Evolutionary conservation across 2,888 invertebrate genomes (phyloP), one percentile per base, ranked within the genome.

Genomic region (Mythimna albipuncta): DNA sequence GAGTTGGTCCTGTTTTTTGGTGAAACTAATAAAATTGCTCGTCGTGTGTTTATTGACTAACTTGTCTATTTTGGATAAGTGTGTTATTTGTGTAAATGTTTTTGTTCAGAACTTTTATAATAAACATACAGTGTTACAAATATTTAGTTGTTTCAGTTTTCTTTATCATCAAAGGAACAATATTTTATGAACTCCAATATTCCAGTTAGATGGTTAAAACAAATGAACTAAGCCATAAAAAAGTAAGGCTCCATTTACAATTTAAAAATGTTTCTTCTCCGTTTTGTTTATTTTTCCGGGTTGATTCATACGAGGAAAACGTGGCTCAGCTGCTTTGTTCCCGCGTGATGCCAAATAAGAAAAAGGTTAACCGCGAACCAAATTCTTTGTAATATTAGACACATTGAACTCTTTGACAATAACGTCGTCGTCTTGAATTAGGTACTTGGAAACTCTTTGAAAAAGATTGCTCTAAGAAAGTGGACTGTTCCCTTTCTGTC

Each of bases 341-440:
- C 35, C 68, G 2, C 35, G 44, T 44, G 26, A 38, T 76, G 44
- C 32, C 7, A 59, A 76, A 16, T 47, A 68, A 11, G 16, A 47
- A 77, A 44, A 44, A 38, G 52, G 13, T 44, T 35, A 41, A 21
- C 32, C 10, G 57, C 52, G 16, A 58, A 52, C 58, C 16, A 67
- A 75, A 68, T 67, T 54, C 58, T 76, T 59, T 77, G 35, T 52
- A 68, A 35, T 77, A 59, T 69, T 38, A 47, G 38, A 59, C n/a
- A 54, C 44, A 59, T 76, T 73, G 38, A 74, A 54, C n/a, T 73
- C 54, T 73, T 72, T 57, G 32, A 50, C 57, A 50, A 59, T 35
- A 73, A 66, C 26, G 47, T 10, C 44, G n/a, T 54, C 52, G n/a
- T 54, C 52, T 54, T 38, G 58, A 59, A 38, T 11, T 26, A 59